A percentile compares a stretch with the other conserved stretches of the same genome.
These are phyloP conservation scores for Pangasius djambal DNA, from an alignment of 2,797 vertebrate genomes.

Conservation along the genomic window DNA sequence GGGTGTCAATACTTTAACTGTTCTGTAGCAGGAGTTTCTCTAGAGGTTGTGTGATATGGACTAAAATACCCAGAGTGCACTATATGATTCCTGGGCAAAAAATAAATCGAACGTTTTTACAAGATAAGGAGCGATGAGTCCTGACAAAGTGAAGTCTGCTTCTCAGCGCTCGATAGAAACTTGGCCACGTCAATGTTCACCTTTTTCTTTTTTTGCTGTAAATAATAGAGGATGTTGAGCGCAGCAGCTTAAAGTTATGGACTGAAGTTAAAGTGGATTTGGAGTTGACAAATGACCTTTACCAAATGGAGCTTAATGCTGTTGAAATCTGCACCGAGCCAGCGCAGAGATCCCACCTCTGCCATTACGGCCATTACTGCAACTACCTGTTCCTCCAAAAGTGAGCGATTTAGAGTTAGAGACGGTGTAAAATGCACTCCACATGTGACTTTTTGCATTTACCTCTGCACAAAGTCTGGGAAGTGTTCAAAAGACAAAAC, in stretches of 20 bases:
- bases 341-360: no score
- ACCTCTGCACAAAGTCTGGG: background rate
- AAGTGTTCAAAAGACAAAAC: background rate
- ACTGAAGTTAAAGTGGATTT: background rate
- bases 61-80: background rate
- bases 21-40: background rate
- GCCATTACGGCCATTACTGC: background rate
- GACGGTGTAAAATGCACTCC: background rate
- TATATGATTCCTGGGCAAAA: background rate
- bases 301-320: conserved; percentile 18
- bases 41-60: background rate
- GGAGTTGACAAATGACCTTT: conserved; percentile 9
- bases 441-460: background rate
- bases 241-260: no score
- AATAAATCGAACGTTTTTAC: background rate
- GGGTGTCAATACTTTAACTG: background rate
- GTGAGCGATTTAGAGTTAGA: background rate
- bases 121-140: background rate
- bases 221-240: background rate
- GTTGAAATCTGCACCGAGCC: background rate
- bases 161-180: background rate
- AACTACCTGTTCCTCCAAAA: background rate
- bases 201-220: background rate
- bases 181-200: background rate
- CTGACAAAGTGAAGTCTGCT: background rate